These are phyloP conservation scores for Anthopleura xanthogrammica DNA, from an alignment of 92 coral and sea anemone species.

Conservation along the genomic window DNA sequence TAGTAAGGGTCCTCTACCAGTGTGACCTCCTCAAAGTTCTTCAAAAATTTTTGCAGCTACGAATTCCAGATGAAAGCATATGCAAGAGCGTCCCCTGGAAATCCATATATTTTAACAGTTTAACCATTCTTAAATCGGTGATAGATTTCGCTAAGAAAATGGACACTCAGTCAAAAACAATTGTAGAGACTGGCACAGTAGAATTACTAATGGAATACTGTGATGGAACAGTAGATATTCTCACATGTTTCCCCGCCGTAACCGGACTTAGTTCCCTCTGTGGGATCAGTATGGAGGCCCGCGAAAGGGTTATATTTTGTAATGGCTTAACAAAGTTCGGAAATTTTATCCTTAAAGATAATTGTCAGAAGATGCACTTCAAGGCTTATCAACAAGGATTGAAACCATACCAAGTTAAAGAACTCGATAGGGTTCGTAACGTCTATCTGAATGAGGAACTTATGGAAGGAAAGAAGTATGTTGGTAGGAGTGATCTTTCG, in stretches of 20 bases:
- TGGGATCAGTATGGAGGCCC: conserved; percentile 51
- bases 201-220: conserved; percentile 67
- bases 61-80: conserved; percentile 58
- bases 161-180: conserved; percentile 35
- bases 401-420: conserved; percentile 48
- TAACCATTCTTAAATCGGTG: conserved; percentile 56
- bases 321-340: conserved; percentile 76
- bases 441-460: conserved; percentile 33
- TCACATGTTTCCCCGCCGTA: conserved; percentile 66
- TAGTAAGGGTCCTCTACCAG: conserved; percentile 47
- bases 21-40: conserved; percentile 51
- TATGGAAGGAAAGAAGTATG: conserved; percentile 40
- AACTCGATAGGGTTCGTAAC: conserved; percentile 41
- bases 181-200: conserved; percentile 56
- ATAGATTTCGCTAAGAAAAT: conserved; percentile 47
- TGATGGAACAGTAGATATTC: conserved; percentile 56
- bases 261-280: conserved; percentile 54
- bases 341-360: conserved; percentile 62
- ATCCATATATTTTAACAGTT: conserved; percentile 57
- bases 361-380: conserved; percentile 67
- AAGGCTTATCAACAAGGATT: conserved; percentile 58
- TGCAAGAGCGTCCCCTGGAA: conserved; percentile 65
- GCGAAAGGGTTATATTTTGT: conserved; percentile 65
- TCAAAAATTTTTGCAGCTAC: conserved; percentile 58
- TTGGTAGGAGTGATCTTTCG: conserved; percentile 33